Percentiles rank a stretch among this genome's conserved stretches.
Evolutionary conservation across 2,888 invertebrate genomes (phyloP).

Genomic region (Stenoptilia bipunctidactyla): DNA sequence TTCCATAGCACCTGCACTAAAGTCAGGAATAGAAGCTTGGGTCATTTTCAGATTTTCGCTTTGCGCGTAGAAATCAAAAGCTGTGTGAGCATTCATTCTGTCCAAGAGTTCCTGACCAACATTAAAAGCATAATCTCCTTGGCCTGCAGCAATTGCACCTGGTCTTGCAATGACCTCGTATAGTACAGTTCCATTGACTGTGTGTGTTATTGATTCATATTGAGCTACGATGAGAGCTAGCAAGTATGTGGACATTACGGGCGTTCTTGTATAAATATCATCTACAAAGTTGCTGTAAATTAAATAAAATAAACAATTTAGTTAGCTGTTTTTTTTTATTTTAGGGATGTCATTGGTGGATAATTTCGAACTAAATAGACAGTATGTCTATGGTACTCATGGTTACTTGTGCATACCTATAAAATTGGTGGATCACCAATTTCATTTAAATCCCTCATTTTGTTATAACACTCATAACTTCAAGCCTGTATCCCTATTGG

Average conservation of each 20-base stretch:
- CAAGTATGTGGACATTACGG: conserved; percentile 75
- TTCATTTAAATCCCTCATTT: too few species aligned
- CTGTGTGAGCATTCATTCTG: conserved; percentile 72
- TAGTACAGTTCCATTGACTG: conserved; percentile 12
- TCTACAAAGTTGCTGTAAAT: too few species aligned
- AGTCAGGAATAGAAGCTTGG: conserved; percentile 83
- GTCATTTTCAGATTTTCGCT: conserved; percentile 69
- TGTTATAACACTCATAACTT: too few species aligned
- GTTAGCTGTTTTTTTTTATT: too few species aligned
- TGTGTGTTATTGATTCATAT: conserved; percentile 28
- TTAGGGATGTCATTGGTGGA: too few species aligned
- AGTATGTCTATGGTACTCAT: too few species aligned
- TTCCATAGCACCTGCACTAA: conserved; percentile 85
- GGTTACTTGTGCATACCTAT: too few species aligned
- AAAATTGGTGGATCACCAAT: too few species aligned
- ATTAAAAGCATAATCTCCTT: conserved; percentile 48
- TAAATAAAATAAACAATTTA: too few species aligned
- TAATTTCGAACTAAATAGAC: too few species aligned
- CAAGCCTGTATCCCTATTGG: too few species aligned
- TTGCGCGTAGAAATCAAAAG: conserved; percentile 50
- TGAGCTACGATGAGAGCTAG: conserved; percentile 78
- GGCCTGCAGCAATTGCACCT: conserved; percentile 34
- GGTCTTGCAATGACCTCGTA: conserved; percentile 61
- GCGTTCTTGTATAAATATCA: conserved; percentile 48
- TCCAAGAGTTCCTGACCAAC: conserved; percentile 49